Evolutionary conservation across 2,888 invertebrate genomes (phyloP), one percentile per base, ranked within the genome.

Genomic region (Operophtera brumata): DNA sequence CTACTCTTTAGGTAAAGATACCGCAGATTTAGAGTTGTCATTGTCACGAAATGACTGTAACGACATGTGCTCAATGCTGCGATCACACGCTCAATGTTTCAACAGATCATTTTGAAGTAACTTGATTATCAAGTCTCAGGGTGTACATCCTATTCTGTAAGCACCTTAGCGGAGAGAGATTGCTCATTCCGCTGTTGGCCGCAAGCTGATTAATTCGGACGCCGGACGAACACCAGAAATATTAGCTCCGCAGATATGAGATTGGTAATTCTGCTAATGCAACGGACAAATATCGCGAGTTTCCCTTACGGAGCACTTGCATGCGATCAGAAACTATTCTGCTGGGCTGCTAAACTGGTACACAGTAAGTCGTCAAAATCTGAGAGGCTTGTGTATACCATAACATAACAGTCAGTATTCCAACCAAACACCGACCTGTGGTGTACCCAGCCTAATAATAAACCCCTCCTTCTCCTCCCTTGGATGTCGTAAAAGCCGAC

Each of bases 221-320:
- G 70, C 69, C 75, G 75, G 75, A 78, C 80, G 78, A 77, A 81
- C 82, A 82, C 81, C 78, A 84, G 85, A 86, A 84, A 84, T 84
- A 88, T 87, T 82, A 86, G 82, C 78, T 76, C 65, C 71, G 67
- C 79, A 75, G 80, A 80, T 84, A 83, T 83, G 87, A 86, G 86
- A 89, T 87, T 88, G 81, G 84, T 89, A 89, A 89, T 89, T 84
- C 82, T 84, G 76, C 86, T 89, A 89, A 89, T 89, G 89, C 89
- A 85, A 76, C 70, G 81, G 79, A 87, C 87, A 87, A 87, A 87
- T 85, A 86, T 79, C 75, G 69, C 73, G 73, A 78, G 75, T 78
- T 82, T 71, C 74, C 71, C 67, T 73, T 62, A 69, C 72, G 71
- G 69, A 77, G 73, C 69, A 77, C 71, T 75, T 73, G 73, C 73